Evolutionary conservation across 2,113 vertebrate species (phyloP), one percentile per base, ranked within the genome.

Genomic region (Semnornis frantzii): DNA sequence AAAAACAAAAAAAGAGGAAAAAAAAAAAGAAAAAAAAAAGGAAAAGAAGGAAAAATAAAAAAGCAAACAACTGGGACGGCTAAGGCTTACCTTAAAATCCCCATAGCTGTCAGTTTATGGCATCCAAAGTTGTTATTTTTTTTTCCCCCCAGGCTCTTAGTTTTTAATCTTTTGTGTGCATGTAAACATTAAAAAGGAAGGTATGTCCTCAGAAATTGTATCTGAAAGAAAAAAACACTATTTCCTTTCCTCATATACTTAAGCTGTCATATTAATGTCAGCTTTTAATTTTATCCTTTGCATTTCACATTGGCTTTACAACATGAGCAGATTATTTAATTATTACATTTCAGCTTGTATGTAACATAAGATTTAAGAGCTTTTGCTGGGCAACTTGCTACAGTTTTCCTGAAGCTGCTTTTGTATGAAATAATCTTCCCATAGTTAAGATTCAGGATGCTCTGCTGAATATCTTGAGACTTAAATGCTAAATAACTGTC

Each of bases 401-500:
- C 82, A 79, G 95, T 96, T 95, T 94, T 94, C 96, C 95, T 92
- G 90, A 94, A 97, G 94, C 94, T 82, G 87, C 93, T 91, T 96
- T 97, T 95, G 73, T 96, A 84, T 83, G 72, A 90, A 95, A 96
- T 97, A 96, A 96, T 97, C 96, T 95, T 93, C 62, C 73, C 70
- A 7, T 86, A 91, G 91, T 95, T 97, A 97, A 91, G 90, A 95
- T 95, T 95, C 92, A 91, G 77, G 80, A 63, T 94, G 83, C 85
- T 95, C 89, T 82, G 82, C 82, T 91, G 87, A 95, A 76, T 73
- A 88, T 96, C 82, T 93, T 96, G 96, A 94, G 93, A 90, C 92
- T 95, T 94, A 95, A 92, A 96, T 86, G 87, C 94, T 94, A 84
- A 95, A 93, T 95, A 97, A 96, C 93, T 97, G 95, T 97, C 96